A percentile compares a stretch with the other conserved stretches of the same genome.
Evolutionary conservation across 2,113 vertebrate species (phyloP).

Genomic region (Pterophyllum scalare): DNA sequence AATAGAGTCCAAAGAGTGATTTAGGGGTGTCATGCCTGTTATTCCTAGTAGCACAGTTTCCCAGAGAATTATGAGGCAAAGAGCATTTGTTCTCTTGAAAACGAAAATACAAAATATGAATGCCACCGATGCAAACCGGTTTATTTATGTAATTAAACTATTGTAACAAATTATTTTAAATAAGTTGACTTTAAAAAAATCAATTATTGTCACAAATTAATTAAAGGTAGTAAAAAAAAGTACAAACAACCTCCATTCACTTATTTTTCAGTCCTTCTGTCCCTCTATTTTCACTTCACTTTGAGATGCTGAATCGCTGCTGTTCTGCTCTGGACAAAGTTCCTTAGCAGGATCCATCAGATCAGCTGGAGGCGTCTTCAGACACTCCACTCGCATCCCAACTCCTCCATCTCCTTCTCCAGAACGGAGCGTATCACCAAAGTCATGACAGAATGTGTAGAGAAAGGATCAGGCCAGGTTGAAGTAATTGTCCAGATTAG

Average conservation of each 20-base stretch:
- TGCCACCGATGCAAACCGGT: neutral
- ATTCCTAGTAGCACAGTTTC: neutral
- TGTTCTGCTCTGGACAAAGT: neutral
- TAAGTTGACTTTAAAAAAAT: no score
- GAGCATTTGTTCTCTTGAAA: neutral
- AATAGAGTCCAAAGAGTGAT: neutral
- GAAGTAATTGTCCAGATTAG: neutral
- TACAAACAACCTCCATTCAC: no score
- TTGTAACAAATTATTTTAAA: no score
- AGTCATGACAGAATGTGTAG: neutral
- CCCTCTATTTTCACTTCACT: neutral
- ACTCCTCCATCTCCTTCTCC: neutral
- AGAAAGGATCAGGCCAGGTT: neutral
- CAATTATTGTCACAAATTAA: no score
- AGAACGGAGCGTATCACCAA: neutral
- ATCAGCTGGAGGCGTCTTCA: neutral
- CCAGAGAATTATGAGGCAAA: neutral
- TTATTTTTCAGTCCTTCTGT: no score
- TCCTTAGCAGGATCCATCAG: conserved; percentile 10
- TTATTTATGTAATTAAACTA: no score
- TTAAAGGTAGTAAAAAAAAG: no score
- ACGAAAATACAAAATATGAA: neutral
- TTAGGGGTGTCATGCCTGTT: neutral
- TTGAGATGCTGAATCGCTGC: neutral
- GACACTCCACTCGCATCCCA: neutral